Evolutionary conservation across 2,113 vertebrate genomes (phyloP), one percentile per base, ranked within the genome.

Genomic region (Procavia capensis): DNA sequence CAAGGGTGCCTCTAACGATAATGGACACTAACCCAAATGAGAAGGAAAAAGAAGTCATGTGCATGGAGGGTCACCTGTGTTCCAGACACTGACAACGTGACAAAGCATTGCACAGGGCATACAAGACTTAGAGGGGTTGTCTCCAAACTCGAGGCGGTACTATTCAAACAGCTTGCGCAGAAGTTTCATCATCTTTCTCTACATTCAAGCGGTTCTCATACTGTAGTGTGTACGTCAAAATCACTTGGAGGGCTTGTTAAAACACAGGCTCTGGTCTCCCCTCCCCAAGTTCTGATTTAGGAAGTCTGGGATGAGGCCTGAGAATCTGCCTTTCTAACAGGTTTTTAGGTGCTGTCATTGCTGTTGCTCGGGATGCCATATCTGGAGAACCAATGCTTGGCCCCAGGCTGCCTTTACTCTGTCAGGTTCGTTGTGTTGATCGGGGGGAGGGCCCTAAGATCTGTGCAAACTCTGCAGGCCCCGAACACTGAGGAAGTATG

Each of bases 301-400:
- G 50, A 54, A 16, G 50, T 54, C 50, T 54, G 50, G 50, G 50
- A 16, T 16, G 17, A 16, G 50, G 50, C 50, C 50, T 54, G 25
- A 80, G 64, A 88, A 91, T 47, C 0, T 78, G 43, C 27, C 45
- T 82, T 82, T 94, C 72, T 63, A 74, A 16, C 19, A 54, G 59
- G 63, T 59, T 47, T 34, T 63, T 59, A 11, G 59, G n/a, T 61
- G 75, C 54, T 25, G 20, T 57, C 84, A 41, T 1, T 4, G 68
- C 43, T 54, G 47, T 11, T 29, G 7, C 61, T 34, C 13, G 0
- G 13, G 47, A 74, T 25, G 43, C 9, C 41, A 9, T 24, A 8
- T 31, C 36, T n/a, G 27, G 74, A 78, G 54, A 36, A 63, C 29
- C n/a, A 66, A 9, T 7, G 39, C 41, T 41, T 20, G 76, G 24